Conservation (phyloP, 2,113 vertebrate species). For the Erythrocebus patas region DNA sequence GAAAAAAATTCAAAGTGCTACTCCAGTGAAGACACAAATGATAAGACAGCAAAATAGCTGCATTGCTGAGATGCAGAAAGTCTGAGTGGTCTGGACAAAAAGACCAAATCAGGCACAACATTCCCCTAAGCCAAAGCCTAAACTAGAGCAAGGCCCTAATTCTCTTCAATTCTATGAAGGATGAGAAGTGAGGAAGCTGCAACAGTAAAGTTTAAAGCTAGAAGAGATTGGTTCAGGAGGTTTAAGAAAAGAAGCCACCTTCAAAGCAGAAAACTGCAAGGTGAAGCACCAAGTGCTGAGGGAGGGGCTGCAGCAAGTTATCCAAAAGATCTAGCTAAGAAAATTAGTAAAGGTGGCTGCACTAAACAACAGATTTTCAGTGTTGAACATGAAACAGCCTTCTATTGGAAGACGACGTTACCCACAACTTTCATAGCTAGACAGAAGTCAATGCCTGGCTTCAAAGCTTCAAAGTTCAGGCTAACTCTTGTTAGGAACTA, state of each 20-base stretch:
- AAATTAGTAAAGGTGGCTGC: not conserved
- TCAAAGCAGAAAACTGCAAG: not conserved
- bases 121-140: not conserved
- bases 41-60: not conserved
- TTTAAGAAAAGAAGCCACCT: not conserved
- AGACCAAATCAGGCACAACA: not conserved
- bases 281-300: not conserved
- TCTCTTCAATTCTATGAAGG: not conserved
- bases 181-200: not conserved
- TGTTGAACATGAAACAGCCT: not conserved
- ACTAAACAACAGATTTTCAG: not conserved
- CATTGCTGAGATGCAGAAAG: not conserved
- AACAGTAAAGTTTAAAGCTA: not conserved
- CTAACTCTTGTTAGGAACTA: not conserved
- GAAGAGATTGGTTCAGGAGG: not conserved
- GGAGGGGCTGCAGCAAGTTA: not conserved
- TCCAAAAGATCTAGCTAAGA: not conserved
- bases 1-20: not conserved
- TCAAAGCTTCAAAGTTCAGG: not conserved
- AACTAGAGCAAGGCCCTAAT: not conserved
- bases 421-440: not conserved
- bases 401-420: not conserved
- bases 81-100: not conserved
- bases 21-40: not conserved
- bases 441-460: not conserved